These are phyloP conservation scores for Nematolebias whitei DNA, from an alignment of 2,113 vertebrate species.

Conservation along the genomic window DNA sequence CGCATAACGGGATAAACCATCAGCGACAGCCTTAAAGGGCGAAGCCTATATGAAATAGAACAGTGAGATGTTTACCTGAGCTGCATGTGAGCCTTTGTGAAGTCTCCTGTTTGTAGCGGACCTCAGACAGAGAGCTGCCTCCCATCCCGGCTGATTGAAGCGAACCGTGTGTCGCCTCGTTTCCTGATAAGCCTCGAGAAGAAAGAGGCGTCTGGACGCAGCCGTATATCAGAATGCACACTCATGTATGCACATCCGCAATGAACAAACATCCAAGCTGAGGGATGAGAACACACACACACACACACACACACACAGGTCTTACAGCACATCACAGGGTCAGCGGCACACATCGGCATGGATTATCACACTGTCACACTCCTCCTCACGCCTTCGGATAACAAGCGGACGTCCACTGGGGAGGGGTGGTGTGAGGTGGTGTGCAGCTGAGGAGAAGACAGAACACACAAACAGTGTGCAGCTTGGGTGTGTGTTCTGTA, in stretches of 20 bases:
- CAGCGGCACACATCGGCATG: conserved; percentile 58
- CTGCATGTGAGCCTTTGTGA: conserved; percentile 23
- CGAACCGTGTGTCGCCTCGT: conserved; percentile 16
- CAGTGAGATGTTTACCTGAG: neutral
- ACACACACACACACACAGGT: conserved; percentile 31
- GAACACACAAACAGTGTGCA: neutral
- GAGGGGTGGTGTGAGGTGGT: neutral
- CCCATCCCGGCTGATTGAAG: conserved; percentile 51
- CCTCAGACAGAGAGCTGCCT: conserved; percentile 26
- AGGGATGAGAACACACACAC: conserved; percentile 20
- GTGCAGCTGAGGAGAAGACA: neutral
- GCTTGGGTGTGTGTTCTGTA: too few species aligned
- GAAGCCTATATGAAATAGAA: too few species aligned
- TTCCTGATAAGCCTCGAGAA: conserved; percentile 28
- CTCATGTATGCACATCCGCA: conserved; percentile 18
- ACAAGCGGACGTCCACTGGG: conserved; percentile 57
- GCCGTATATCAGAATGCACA: conserved; percentile 27
- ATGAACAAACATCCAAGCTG: conserved; percentile 16
- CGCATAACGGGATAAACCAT: too few species aligned
- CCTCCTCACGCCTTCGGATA: conserved; percentile 60
- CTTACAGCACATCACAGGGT: conserved; percentile 64
- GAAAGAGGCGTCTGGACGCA: neutral
- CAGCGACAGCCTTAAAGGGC: too few species aligned
- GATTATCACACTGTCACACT: conserved; percentile 73
- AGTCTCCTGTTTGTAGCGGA: conserved; percentile 3